Base-by-base conservation (phyloP, 2,888 invertebrate genomes). In the Apodemia hepburni region DNA sequence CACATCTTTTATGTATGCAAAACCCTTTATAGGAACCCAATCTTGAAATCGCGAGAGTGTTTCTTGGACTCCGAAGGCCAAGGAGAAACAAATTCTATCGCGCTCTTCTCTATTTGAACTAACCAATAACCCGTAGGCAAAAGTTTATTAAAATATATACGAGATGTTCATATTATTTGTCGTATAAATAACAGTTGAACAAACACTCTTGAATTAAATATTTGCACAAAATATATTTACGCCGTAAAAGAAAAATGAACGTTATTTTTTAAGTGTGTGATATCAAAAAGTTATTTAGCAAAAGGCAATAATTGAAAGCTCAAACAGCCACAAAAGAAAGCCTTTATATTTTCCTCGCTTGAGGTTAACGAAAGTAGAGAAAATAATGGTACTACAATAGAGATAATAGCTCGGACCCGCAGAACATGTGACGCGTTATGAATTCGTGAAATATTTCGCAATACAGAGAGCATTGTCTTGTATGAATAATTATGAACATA, bases 401-500 rank as follows among this genome's bases (percentile, higher is more conserved):
- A 62, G 35, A 58, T 35, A 62, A 62, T 62, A 49, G 58, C 58
- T 18, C 33, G 58, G 47, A 58, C 58, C 62, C 35, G 47, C 22
- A 35, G 62, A 58, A 47, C 58, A 45, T 49, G 62, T 62, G 62
- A 62, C 58, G 58, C 58, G 62, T 59, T 62, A 62, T 58, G 58
- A 62, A 62, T 62, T 62, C 58, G 49, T 62, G 58, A 62, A 49
- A 62, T 62, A 62, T 62, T 61, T 62, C 58, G 58, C 62, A 62
- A 58, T 49, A 47, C 61, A 47, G 33, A 58, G 61, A 62, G 47
- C 61, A 62, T 58, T 49, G 58, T 58, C 47, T 62, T 62, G 49
- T 58, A 62, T 62, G 62, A 58, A 49, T 62, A 59, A 62, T 62
- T 58, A 47, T 62, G 22, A 33, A 62, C 49, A 62, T 54, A 54